phyloP scores from a whole-genome alignment of 2,113 vertebrate species.

The Larimichthys polyactis region DNA sequence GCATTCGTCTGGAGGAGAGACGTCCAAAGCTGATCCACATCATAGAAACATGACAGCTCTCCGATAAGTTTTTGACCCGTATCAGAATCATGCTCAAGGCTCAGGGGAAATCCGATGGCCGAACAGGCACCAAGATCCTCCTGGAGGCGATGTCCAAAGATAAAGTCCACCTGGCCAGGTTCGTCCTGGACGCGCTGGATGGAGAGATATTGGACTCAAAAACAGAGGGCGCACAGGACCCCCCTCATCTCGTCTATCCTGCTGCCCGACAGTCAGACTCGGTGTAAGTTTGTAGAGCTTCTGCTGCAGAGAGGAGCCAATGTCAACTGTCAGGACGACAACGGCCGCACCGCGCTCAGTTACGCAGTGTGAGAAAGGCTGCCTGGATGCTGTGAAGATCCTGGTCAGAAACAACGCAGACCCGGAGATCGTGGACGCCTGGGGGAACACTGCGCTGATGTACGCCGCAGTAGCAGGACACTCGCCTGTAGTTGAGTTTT shows the following conservation, averaged over 20 bases:
- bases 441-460: conserved; percentile 83
- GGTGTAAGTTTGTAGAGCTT: conserved; percentile 77
- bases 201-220: conserved; percentile 80
- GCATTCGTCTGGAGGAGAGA: conserved; percentile 28
- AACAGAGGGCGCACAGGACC: conserved; percentile 74
- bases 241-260: conserved; percentile 80
- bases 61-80: accelerated
- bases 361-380: conserved; percentile 80
- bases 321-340: conserved; percentile 75
- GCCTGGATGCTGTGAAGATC: conserved; percentile 78
- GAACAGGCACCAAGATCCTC: conserved; percentile 74
- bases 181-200: conserved; percentile 82
- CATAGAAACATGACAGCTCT: background rate
- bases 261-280: conserved; percentile 63
- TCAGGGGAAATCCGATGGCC: conserved; percentile 47
- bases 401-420: conserved; percentile 81
- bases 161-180: conserved; percentile 81
- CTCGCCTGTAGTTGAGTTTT: conserved; percentile 75
- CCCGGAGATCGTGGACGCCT: conserved; percentile 77
- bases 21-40: conserved; percentile 37
- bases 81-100: conserved; percentile 67
- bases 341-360: conserved; percentile 80
- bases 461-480: conserved; percentile 77
- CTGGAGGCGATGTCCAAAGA: conserved; percentile 83
- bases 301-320: conserved; percentile 78